Conservation (phyloP, 2,888 invertebrate species). For the Xestia c-nigrum region DNA sequence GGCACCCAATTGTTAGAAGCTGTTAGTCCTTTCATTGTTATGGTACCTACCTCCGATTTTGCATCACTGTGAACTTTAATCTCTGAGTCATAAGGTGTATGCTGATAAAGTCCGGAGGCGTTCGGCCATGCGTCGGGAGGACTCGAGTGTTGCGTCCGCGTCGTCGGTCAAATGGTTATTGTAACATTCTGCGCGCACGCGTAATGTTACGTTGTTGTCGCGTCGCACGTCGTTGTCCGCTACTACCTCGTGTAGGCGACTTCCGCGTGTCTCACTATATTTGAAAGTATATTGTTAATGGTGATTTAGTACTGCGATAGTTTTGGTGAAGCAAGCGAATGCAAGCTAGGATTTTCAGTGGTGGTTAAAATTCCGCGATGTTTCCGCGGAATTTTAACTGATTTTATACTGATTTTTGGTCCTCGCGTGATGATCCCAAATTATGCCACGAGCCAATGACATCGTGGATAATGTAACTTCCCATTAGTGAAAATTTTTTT, state of each 20-base stretch:
- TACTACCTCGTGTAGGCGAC: slow-evolving; percentile 42
- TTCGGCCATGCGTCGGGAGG: slow-evolving; percentile 2
- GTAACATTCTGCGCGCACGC: slow-evolving; percentile 55
- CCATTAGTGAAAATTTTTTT: not conserved
- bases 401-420: not conserved
- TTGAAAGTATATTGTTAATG: slow-evolving; percentile 27
- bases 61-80: not conserved
- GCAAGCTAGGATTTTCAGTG: not conserved
- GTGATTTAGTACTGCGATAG: slow-evolving; percentile 7
- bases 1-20: slow-evolving; percentile 41
- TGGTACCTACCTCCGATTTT: not conserved
- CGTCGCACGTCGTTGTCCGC: slow-evolving; percentile 30
- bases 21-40: not conserved
- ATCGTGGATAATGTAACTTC: not conserved
- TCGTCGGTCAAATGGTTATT: slow-evolving; percentile 54
- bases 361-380: not conserved
- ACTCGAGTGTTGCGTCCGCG: slow-evolving; percentile 10
- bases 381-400: too few species aligned
- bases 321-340: not conserved
- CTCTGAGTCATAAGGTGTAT: not conserved
- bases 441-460: not conserved
- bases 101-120: slow-evolving; percentile 23
- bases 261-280: slow-evolving; percentile 46
- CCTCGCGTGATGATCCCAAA: not conserved
- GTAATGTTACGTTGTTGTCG: slow-evolving; percentile 34